These are phyloP conservation scores for Melanargia galathea DNA, from an alignment of 2,888 invertebrate genomes.

Conservation along the genomic window DNA sequence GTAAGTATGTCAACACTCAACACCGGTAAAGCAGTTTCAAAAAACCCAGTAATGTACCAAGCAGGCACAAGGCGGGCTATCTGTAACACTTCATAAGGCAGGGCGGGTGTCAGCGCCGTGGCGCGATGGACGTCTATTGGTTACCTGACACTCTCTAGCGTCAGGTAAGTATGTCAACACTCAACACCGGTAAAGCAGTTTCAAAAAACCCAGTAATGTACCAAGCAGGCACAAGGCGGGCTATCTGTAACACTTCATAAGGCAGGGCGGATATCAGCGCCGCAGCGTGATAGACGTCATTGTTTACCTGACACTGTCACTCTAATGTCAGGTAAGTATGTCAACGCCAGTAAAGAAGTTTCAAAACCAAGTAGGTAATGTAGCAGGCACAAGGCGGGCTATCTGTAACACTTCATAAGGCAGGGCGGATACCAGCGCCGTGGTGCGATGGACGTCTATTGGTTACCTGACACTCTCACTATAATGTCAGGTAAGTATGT, in stretches of 20 bases:
- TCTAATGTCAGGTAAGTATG: no score
- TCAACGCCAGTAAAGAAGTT: no score
- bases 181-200: no score
- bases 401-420: conserved; percentile 32
- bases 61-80: conserved; percentile 23
- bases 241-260: conserved; percentile 36
- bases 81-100: conserved; percentile 28
- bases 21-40: no score
- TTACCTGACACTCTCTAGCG: conserved; percentile 12
- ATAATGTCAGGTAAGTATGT: no score
- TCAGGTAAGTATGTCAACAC: no score
- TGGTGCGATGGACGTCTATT: no score
- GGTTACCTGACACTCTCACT: no score
- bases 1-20: no score
- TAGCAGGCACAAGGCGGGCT: conserved; percentile 17
- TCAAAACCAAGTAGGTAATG: not conserved
- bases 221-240: not conserved
- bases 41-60: not conserved
- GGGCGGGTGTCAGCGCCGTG: conserved; percentile 25
- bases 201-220: not conserved
- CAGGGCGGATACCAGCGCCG: conserved; percentile 26
- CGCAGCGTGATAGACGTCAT: conserved; percentile 29
- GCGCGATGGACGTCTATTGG: conserved; percentile 33
- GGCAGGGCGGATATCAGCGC: conserved; percentile 29
- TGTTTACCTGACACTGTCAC: no score